Evolutionary conservation across 1,140 invertebrate species (phyloP).

Genomic region (Galleria mellonella): DNA sequence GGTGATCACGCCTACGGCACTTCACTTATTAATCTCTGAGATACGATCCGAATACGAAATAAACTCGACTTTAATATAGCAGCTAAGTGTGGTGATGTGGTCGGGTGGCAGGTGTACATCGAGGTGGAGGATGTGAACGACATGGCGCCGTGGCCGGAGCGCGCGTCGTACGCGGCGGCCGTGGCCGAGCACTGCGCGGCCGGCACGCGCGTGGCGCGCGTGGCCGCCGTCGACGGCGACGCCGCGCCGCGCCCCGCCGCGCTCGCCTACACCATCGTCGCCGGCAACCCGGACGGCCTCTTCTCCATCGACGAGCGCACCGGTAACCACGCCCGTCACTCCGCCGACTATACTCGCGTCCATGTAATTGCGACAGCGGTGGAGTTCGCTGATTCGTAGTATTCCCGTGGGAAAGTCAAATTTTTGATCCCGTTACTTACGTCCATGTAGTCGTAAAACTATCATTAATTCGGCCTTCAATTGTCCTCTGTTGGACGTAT

Average conservation of each 20-base stretch:
- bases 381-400: no score
- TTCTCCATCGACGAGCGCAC: slow-evolving; percentile 90
- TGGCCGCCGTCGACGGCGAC: slow-evolving; percentile 90
- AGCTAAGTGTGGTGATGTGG: neutral
- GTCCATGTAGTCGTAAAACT: no score
- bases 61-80: no score
- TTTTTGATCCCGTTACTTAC: no score
- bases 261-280: slow-evolving; percentile 86
- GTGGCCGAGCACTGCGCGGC: slow-evolving; percentile 89
- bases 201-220: slow-evolving; percentile 84
- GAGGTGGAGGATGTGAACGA: slow-evolving; percentile 94
- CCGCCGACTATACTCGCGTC: no score
- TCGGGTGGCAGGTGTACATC: slow-evolving; percentile 84
- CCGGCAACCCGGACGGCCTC: slow-evolving; percentile 92
- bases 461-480: no score
- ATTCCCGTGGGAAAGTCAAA: no score
- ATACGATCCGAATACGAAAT: no score
- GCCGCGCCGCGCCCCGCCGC: slow-evolving; percentile 79
- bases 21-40: no score
- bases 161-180: slow-evolving; percentile 89
- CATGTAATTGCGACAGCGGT: no score
- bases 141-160: slow-evolving; percentile 90
- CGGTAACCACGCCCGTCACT: slow-evolving; percentile 73
- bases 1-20: no score
- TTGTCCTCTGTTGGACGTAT: no score